phyloP scores from a whole-genome alignment of 2,113 vertebrate genomes.

The Leptosomus discolor region DNA sequence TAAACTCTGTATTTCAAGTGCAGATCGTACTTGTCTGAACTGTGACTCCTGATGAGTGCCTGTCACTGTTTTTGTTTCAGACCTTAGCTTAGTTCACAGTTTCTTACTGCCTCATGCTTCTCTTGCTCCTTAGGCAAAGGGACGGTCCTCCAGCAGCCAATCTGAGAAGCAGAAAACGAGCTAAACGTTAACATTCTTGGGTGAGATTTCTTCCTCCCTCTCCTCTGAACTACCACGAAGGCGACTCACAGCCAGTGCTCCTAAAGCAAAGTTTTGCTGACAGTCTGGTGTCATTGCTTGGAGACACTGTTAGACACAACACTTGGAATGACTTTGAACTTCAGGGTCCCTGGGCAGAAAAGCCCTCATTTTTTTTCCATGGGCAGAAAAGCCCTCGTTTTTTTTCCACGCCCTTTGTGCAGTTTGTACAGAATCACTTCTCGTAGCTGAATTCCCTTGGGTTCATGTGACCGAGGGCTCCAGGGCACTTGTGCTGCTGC shows the following conservation, averaged over 20 bases:
- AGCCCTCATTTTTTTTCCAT: background rate
- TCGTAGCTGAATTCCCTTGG: background rate
- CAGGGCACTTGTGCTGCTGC: too few species aligned
- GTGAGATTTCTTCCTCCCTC: conserved; percentile 39
- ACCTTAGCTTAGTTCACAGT: background rate
- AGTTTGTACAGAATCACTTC: background rate
- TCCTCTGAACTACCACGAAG: background rate
- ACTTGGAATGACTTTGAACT: background rate
- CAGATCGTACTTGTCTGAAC: background rate
- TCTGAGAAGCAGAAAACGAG: conserved; percentile 66
- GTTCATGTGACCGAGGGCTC: background rate
- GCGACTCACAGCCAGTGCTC: rapidly evolving
- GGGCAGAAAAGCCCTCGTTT: too few species aligned
- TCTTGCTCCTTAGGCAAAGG: conserved; percentile 55
- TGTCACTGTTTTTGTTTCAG: background rate
- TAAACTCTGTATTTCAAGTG: background rate
- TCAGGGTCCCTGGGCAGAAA: background rate
- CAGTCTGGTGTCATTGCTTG: too few species aligned
- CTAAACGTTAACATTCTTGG: conserved; percentile 51
- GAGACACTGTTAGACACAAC: background rate
- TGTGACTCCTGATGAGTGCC: background rate
- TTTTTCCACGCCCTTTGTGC: too few species aligned
- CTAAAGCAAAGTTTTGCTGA: background rate
- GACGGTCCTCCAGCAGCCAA: conserved; percentile 68
- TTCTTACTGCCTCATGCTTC: background rate